Percentiles rank a stretch among this genome's conserved stretches.
Conservation (phyloP, 2,797 vertebrate species). For the Naso thynnoides region DNA sequence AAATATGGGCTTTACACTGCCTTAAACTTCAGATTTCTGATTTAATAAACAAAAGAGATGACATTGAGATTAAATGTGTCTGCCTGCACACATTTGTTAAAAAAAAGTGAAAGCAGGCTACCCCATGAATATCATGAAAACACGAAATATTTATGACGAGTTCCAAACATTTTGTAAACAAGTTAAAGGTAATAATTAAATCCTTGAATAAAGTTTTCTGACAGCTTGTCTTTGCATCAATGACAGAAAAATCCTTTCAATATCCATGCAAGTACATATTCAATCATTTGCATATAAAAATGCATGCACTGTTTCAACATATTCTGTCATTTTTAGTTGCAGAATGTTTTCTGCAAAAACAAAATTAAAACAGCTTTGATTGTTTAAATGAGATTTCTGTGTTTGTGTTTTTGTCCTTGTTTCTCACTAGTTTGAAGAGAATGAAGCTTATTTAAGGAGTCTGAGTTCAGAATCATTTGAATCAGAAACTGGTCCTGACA, state of each 20-base stretch:
- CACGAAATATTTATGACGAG: constrained; percentile 11
- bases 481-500: background rate
- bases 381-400: background rate
- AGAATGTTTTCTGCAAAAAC: background rate
- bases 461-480: background rate
- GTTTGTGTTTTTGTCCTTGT: background rate
- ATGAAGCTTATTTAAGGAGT: background rate
- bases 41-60: constrained; percentile 44
- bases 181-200: constrained; percentile 52
- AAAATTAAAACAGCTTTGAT: background rate
- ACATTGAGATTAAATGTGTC: constrained; percentile 1
- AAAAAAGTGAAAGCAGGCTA: background rate
- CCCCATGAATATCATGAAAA: constrained; percentile 20
- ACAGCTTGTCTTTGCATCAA: constrained; percentile 35
- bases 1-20: background rate
- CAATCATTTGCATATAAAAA: background rate
- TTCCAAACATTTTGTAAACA: constrained; percentile 50
- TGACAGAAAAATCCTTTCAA: constrained; percentile 1
- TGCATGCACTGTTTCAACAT: background rate
- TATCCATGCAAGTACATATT: constrained; percentile 18
- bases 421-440: background rate
- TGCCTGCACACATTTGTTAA: constrained; percentile 2
- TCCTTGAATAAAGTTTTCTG: constrained; percentile 31
- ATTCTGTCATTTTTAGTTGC: background rate
- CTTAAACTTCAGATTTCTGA: constrained; percentile 14